phyloP scores from a whole-genome alignment of 23 tunicate genomes.

The Trididemnum miniatum region DNA sequence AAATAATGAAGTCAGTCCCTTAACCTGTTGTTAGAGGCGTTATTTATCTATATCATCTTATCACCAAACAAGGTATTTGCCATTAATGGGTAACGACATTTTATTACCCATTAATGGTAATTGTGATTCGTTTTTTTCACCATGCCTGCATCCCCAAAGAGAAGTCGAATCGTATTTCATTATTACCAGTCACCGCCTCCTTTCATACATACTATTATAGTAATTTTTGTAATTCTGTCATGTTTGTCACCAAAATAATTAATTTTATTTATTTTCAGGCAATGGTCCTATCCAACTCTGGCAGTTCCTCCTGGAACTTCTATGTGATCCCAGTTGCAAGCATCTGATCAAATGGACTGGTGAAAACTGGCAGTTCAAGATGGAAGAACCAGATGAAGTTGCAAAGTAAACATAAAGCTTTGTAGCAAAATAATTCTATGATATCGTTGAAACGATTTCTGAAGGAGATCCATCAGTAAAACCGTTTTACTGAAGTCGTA shows the following conservation, averaged over 20 bases:
- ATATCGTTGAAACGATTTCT: too few species aligned
- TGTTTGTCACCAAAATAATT: background rate
- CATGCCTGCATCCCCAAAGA: too few species aligned
- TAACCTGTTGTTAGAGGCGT: too few species aligned
- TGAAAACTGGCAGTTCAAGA: slow-evolving; percentile 88
- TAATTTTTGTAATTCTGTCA: background rate
- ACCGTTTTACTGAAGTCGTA: background rate
- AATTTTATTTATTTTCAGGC: slow-evolving; percentile 29
- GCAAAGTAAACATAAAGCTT: too few species aligned
- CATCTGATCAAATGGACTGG: slow-evolving; percentile 90
- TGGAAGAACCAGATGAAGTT: slow-evolving; percentile 95
- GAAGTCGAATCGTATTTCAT: too few species aligned
- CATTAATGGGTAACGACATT: too few species aligned
- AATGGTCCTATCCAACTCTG: slow-evolving; percentile 91
- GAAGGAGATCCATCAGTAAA: background rate
- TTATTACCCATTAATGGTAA: too few species aligned
- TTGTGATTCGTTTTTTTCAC: background rate
- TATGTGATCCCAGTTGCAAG: slow-evolving; percentile 84
- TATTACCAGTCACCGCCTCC: too few species aligned
- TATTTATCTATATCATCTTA: too few species aligned
- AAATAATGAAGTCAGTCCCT: too few species aligned
- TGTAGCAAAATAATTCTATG: too few species aligned
- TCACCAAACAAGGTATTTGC: too few species aligned
- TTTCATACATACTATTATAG: background rate
- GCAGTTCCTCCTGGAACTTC: slow-evolving; percentile 81